Evolutionary conservation across 2,797 vertebrate species (phyloP).

Genomic region (Oryzias sinensis): DNA sequence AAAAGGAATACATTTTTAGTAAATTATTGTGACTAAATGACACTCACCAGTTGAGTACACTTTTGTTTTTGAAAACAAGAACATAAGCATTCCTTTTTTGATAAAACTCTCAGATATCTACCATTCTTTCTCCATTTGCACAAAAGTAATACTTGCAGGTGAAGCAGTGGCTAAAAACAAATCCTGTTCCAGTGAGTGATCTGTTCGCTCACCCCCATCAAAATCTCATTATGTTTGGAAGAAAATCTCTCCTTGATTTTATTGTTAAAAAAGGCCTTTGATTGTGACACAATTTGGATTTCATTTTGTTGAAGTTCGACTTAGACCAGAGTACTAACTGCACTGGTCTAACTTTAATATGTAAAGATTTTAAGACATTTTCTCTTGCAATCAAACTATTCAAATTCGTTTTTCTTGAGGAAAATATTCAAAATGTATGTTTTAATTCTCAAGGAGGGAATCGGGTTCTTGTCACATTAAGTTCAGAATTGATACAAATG

Average conservation of each 20-base stretch:
- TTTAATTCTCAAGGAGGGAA: constrained; percentile 14
- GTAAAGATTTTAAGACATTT: neutral
- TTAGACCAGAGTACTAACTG: constrained; percentile 9
- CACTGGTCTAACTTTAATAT: constrained; percentile 4
- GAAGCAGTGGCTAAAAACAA: constrained; percentile 5
- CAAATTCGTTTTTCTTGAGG: constrained; percentile 5
- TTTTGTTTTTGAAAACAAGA: no score
- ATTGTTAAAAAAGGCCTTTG: constrained; percentile 27
- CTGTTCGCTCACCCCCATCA: constrained; percentile 26
- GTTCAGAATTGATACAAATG: constrained; percentile 8
- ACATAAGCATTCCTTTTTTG: no score
- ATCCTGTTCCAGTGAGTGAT: constrained; percentile 34
- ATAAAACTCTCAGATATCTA: no score
- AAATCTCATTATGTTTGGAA: constrained; percentile 41
- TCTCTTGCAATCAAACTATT: no score
- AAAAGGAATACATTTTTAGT: no score
- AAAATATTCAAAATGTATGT: constrained; percentile 1
- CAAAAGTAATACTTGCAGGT: no score
- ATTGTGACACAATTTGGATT: constrained; percentile 43
- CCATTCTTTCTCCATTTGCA: no score
- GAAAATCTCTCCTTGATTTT: constrained; percentile 26
- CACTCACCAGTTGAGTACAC: no score
- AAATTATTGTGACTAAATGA: no score
- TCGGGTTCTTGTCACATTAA: constrained; percentile 11
- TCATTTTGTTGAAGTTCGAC: constrained; percentile 31